Evolutionary conservation across 2,113 vertebrate species (phyloP).

Genomic region (Eptesicus fuscus): DNA sequence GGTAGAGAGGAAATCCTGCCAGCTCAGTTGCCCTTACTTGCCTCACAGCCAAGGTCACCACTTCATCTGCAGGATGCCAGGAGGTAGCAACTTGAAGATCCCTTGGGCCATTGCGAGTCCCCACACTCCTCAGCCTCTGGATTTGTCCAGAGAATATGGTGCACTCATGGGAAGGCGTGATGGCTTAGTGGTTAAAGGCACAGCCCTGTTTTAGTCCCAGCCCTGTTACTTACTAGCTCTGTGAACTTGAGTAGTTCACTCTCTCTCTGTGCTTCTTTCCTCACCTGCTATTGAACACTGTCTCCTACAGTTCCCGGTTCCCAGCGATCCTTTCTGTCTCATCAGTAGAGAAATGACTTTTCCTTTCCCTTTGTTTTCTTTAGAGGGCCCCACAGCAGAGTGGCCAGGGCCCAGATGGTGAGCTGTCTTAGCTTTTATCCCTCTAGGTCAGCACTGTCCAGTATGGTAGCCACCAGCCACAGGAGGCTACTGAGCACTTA

Average conservation of each 20-base stretch:
- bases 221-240: not conserved
- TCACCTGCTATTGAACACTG: not conserved
- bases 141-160: not conserved
- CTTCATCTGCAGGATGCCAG: not conserved
- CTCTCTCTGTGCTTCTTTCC: not conserved
- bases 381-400: not conserved
- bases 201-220: not conserved
- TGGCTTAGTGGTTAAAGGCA: not conserved
- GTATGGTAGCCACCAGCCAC: not conserved
- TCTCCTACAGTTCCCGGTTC: not conserved
- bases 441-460: not conserved
- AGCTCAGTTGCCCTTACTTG: not conserved
- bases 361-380: not conserved
- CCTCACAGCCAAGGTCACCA: not conserved
- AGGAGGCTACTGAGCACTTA: not conserved
- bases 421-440: not conserved
- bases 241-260: too few relatives aligned
- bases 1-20: too few relatives aligned
- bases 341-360: not conserved
- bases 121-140: not conserved
- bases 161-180: not conserved
- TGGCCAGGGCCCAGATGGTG: fast-evolving
- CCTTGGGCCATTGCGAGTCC: not conserved
- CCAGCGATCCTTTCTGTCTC: not conserved
- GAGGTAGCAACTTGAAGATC: not conserved